Evolutionary conservation across 2,797 vertebrate genomes (phyloP), one percentile per base, ranked within the genome.

Genomic region (Zalophus californianus): DNA sequence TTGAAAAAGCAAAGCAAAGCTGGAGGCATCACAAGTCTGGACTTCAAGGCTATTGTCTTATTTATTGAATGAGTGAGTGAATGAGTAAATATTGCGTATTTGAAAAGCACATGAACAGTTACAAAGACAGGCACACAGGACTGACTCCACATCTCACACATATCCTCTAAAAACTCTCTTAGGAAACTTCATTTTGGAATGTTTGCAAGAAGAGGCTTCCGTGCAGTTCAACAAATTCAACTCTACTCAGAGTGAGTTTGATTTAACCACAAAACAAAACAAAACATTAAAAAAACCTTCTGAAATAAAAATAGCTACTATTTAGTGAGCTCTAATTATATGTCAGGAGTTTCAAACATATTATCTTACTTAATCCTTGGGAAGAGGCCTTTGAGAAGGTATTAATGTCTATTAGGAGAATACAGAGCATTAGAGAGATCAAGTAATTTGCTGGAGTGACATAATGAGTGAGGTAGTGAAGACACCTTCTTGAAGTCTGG

Each of bases 261-360:
- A 62, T 84, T 93, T 91, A 86, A 80, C n/a, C 21, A 66, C 54
- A 91, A 68, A 91, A 80, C 8, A 78, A 29, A 29, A 32, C 27
- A 64, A 62, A 62, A 12, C 21, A 15, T 15, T 15, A 52, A 15
- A 62, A 64, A 29, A 91, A 70, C 12, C 7, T 7, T 18, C 35
- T 29, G 10, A 78, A 87, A 48, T 87, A 86, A 52, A 90, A 92
- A 68, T 56, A 85, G 50, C 27, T 90, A 21, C 29, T 52, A 32
- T 62, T 84, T 80, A 68, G 41, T 86, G 70, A 91, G 92, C 4
- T 73, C 41, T 52, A 96, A 75, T 25, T 95, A 78, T 92, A 60
- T 97, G 7, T 21, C 41, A 77, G 56, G 56, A 68, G 10, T 87
- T 92, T 90, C 41, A 75, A 97, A n/a, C 27, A 70, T 93, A 98